Percentiles rank a stretch among this genome's conserved stretches.
phyloP scores from a whole-genome alignment of 2,888 invertebrate genomes.

The Ophion costatus region DNA sequence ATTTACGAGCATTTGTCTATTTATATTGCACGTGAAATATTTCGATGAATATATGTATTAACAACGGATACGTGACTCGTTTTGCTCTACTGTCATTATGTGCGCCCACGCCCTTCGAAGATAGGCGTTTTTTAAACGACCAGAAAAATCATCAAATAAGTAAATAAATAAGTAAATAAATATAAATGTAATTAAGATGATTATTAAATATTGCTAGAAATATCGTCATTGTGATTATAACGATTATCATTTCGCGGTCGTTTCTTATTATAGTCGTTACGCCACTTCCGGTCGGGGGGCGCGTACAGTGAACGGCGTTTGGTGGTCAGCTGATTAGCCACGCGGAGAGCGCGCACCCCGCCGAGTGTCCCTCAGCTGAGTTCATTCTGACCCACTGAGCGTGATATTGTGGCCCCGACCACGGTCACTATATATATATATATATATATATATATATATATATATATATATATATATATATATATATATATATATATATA shows the following conservation, averaged over 20 bases:
- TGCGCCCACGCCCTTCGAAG: too few relatives aligned
- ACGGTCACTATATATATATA: conserved; percentile 4
- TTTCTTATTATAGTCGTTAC: conserved; percentile 24
- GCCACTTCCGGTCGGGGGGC: conserved; percentile 41
- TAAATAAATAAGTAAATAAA: too few relatives aligned
- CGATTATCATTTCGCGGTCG: not conserved
- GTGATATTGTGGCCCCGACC: conserved; percentile 57
- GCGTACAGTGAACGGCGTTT: conserved; percentile 33
- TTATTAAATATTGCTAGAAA: not conserved
- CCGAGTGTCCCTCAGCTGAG: conserved; percentile 22
- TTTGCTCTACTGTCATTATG: too few relatives aligned
- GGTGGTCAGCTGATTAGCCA: conserved; percentile 57
- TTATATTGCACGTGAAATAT: too few relatives aligned
- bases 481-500: conserved; percentile 8
- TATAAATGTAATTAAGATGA: too few relatives aligned
- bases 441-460: not conserved
- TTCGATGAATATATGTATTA: too few relatives aligned
- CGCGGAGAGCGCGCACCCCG: not conserved
- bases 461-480: conserved; percentile 7
- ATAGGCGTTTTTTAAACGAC: too few relatives aligned
- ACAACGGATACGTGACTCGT: too few relatives aligned
- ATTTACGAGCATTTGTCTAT: not conserved
- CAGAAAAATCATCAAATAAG: too few relatives aligned
- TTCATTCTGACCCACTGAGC: conserved; percentile 64
- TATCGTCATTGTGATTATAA: not conserved